Conservation (phyloP, 2,797 vertebrate species). For the Alcedo atthis region DNA sequence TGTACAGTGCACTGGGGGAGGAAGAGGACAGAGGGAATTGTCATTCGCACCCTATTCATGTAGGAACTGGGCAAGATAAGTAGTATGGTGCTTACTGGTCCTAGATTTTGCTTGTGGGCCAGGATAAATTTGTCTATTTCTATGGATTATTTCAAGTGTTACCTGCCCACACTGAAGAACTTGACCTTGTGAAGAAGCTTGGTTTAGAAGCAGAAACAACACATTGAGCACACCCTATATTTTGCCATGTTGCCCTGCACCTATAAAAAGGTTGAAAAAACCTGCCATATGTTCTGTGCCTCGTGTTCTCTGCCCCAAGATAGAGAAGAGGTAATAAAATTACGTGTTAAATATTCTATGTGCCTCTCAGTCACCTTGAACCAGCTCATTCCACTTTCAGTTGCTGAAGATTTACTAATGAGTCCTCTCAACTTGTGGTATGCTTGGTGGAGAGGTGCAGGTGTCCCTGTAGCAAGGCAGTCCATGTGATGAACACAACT, state of each 20-base stretch:
- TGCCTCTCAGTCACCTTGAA: not conserved
- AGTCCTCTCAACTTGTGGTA: not conserved
- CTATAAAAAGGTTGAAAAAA: not conserved
- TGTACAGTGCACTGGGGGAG: not conserved
- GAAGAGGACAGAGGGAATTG: not conserved
- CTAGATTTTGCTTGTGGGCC: not conserved
- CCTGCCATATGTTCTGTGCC: not conserved
- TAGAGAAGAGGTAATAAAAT: not conserved
- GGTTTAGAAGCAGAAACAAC: not conserved
- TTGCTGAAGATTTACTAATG: not conserved
- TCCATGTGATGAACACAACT: accelerated
- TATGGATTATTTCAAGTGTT: not conserved
- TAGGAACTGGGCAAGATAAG: not conserved
- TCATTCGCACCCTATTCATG: not conserved
- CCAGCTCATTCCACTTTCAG: not conserved
- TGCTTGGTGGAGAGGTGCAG: not conserved
- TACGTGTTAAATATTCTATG: not conserved
- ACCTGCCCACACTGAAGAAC: not conserved
- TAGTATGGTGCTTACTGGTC: not conserved
- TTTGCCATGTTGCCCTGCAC: not conserved
- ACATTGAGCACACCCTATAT: accelerated
- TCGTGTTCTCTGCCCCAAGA: not conserved
- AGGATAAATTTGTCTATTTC: not conserved
- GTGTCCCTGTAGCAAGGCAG: not conserved
- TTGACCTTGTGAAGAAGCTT: not conserved